Conservation (phyloP, 2,113 vertebrate species). For the Perognathus longimembris region DNA sequence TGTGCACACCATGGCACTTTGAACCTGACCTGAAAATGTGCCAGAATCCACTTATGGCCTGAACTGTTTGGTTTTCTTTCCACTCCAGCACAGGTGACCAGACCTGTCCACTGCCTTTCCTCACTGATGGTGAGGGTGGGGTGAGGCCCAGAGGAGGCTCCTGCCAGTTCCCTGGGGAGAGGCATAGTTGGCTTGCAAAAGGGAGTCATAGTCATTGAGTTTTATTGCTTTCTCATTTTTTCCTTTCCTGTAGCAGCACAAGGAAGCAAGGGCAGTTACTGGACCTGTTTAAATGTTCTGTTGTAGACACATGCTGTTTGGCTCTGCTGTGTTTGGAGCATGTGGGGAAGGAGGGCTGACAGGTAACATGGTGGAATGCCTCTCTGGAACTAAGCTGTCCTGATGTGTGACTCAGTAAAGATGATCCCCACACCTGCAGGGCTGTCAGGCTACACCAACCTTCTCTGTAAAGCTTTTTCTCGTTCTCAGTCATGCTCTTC, state of each 20-base stretch:
- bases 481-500: not conserved
- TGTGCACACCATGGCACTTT: constrained; percentile 58
- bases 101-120: constrained; percentile 32
- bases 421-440: constrained; percentile 64
- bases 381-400: constrained; percentile 75
- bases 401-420: constrained; percentile 84
- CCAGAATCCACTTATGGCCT: constrained; percentile 64
- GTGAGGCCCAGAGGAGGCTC: not conserved
- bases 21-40: constrained; percentile 70
- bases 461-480: not conserved
- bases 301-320: constrained; percentile 55
- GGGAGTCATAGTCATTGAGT: not conserved
- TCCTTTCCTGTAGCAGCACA: not conserved
- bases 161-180: not conserved
- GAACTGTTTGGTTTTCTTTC: not conserved
- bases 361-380: constrained; percentile 67
- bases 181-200: not conserved
- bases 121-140: not conserved
- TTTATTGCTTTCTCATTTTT: constrained; percentile 46
- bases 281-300: not conserved
- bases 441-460: not conserved
- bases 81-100: constrained; percentile 36
- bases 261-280: constrained; percentile 4
- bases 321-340: constrained; percentile 65
- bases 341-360: constrained; percentile 57